Evolutionary conservation across 2,113 vertebrate species (phyloP), one percentile per base, ranked within the genome.

Genomic region (Chiloscyllium plagiosum): DNA sequence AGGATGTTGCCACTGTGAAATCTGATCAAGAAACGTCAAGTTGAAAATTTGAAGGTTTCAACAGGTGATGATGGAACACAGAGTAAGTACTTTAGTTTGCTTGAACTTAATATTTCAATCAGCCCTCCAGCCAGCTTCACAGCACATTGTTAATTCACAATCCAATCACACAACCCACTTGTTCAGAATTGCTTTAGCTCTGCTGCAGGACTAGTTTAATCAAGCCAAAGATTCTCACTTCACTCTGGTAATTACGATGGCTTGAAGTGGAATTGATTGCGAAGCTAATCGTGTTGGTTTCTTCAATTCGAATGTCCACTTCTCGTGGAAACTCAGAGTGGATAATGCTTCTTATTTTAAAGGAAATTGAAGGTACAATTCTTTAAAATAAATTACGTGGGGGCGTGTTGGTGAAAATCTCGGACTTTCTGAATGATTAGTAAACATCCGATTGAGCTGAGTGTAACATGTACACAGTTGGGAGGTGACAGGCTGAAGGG

Each of bases 111-210:
- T 93, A 93, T 93, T 93, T 93, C 61, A 65, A 20, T 93, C 89
- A 93, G 89, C 89, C 65, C 89, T 37, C 89, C 61, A 93, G 89
- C n/a, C n/a, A 42, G 22, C 89, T 68, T 93, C 89, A 37, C 89
- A 93, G 89, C 65, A 65, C 61, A 66, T 93, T 93, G 89, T 66
- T 93, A 93, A 93, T 93, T 93, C 89, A 93, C n/a, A 93, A 66
- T 93, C 89, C 89, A 93, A 93, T 93, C n/a, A 93, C 89, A 68
- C 56, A 93, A 93, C 61, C 37, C 89, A 93, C 65, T 93, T 93
- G 33, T 20, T 93, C 89, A 93, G 61, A 33, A 93, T 93, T 93
- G 89, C 89, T 68, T 37, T 66, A 66, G 15, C n/a, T 93, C 89
- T 8, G 89, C 26, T 20, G 33, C 65, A 66, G 89, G 61, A 93